Conservation (phyloP, 2,888 invertebrate species). For the Scaptomyza cyrtandrae region DNA sequence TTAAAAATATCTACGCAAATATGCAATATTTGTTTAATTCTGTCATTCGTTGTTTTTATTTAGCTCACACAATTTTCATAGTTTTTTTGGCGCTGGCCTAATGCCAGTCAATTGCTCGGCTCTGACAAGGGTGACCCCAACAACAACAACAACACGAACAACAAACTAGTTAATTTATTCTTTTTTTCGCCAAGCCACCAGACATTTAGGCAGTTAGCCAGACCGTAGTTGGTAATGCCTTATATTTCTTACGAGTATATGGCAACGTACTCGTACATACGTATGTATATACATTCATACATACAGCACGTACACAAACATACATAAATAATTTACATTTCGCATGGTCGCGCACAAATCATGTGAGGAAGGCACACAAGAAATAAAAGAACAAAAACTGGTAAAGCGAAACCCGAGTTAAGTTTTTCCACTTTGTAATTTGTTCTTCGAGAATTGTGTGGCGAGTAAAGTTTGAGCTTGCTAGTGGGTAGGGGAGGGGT, state of each 20-base stretch:
- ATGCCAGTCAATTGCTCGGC: slow-evolving; percentile 61
- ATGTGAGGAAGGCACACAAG: slow-evolving; percentile 40
- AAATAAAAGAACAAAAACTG: slow-evolving; percentile 2
- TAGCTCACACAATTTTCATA: slow-evolving; percentile 34
- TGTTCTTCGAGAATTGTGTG: no score
- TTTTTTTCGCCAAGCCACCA: neutral
- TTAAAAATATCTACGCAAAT: slow-evolving; percentile 17
- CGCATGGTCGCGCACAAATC: slow-evolving; percentile 76
- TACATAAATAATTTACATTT: slow-evolving; percentile 70
- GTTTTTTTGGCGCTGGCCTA: slow-evolving; percentile 25
- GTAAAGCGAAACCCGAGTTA: slow-evolving; percentile 11
- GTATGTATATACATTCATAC: slow-evolving; percentile 13
- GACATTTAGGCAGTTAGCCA: slow-evolving; percentile 14
- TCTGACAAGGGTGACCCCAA: slow-evolving; percentile 46
- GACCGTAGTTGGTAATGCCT: slow-evolving; percentile 36
- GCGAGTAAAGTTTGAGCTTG: no score
- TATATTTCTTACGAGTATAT: slow-evolving; percentile 9
- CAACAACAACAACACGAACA: neutral
- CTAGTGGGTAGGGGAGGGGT: no score
- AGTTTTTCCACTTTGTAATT: neutral
- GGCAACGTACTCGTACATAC: neutral
- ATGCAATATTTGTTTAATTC: slow-evolving; percentile 33
- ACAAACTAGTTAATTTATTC: slow-evolving; percentile 34
- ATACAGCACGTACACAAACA: slow-evolving; percentile 10
- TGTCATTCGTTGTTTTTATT: slow-evolving; percentile 30